Conservation (phyloP, 2,113 vertebrate genomes). For the Collichthys lucidus region DNA sequence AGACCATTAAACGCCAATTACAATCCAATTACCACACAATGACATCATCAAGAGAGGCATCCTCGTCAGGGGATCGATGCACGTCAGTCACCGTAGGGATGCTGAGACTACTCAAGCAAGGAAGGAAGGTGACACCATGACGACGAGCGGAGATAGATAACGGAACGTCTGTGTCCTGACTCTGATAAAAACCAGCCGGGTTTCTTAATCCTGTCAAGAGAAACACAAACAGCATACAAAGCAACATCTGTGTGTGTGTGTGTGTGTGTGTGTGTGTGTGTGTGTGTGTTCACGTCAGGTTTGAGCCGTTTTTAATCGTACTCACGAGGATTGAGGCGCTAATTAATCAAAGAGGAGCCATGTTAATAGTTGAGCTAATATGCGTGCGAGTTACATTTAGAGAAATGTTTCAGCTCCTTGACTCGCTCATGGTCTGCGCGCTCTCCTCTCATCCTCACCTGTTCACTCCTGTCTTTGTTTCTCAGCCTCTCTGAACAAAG, state of each 20-base stretch:
- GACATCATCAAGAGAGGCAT: slow-evolving; percentile 53
- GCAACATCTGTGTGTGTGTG: neutral
- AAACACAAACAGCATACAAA: neutral
- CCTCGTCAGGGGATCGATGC: slow-evolving; percentile 23
- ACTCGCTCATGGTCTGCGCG: neutral
- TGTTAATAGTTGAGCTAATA: slow-evolving; percentile 42
- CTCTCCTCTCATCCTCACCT: neutral
- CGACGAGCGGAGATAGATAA: neutral
- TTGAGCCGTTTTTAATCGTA: slow-evolving; percentile 68
- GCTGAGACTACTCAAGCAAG: neutral
- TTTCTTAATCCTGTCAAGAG: neutral
- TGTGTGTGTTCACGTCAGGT: slow-evolving; percentile 15
- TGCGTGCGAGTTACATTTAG: slow-evolving; percentile 25
- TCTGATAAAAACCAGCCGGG: slow-evolving; percentile 19
- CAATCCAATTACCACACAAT: slow-evolving; percentile 62
- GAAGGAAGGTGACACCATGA: slow-evolving; percentile 28
- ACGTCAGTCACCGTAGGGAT: slow-evolving; percentile 58
- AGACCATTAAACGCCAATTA: slow-evolving; percentile 71
- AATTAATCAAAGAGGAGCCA: slow-evolving; percentile 51
- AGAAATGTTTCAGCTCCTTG: neutral
- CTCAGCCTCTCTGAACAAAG: neutral
- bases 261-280: neutral
- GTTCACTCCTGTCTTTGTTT: neutral
- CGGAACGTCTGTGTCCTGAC: neutral
- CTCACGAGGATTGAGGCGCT: slow-evolving; percentile 49